Base-by-base conservation (phyloP, 2,113 vertebrate genomes). In the Okapia johnstoni region DNA sequence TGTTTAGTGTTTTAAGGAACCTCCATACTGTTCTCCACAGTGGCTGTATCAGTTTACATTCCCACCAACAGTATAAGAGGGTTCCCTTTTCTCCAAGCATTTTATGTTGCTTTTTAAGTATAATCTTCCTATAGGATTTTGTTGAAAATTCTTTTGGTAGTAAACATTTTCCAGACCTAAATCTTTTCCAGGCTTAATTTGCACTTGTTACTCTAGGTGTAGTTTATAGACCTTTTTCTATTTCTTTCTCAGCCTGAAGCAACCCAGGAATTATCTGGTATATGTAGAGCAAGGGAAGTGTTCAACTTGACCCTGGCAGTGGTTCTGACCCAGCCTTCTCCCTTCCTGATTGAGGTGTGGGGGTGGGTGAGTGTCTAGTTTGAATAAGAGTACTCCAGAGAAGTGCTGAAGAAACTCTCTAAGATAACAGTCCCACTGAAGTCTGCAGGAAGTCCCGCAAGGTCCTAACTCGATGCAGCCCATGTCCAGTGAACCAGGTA, bases 111-210 rank as follows among this genome's bases (percentile, higher is more conserved):
- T 36, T 88, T 61, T 80, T 84, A 61, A 43, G 83, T 70, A 7
- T 9, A 5, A 33, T 58, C 16, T n/a, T 88, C 83, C 50, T 87
- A 17, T 33, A 54, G 63, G 66, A 48, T 63, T 90, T 77, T 52
- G 12, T 48, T 87, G 92, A 92, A 94, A 76, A 96, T 88, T 87
- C 76, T 73, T 70, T 97, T 48, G 46, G 57, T 79, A n/a, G 94
- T 90, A 87, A 94, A 79, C 58, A 60, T 96, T 92, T 96, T 89
- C 33, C 61, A 94, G 73, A 60, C 81, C 13, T 6, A 80, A 94
- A 85, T 95, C 85, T 92, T 88, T 91, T 26, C 85, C 63, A 86
- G 79, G 80, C 90, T 86, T 63, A 57, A 79, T 94, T 90, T 94
- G 61, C 3, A 1, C 11, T 87, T 50, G 6, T 90, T 93, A 92